A percentile compares a stretch with the other conserved stretches of the same genome.
Evolutionary conservation across 2,888 invertebrate species (phyloP).

Genomic region (Unio delphinus): DNA sequence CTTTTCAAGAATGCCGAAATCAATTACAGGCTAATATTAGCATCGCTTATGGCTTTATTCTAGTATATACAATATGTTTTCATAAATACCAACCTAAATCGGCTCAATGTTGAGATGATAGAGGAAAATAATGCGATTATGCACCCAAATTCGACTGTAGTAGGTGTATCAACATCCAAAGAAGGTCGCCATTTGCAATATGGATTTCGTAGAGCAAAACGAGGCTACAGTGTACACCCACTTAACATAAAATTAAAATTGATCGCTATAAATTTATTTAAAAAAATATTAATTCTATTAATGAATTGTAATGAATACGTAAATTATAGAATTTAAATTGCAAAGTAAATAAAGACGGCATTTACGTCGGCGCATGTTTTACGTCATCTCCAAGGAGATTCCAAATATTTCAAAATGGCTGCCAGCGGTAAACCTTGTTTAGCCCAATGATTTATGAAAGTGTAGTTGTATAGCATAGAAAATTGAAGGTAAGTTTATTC

Average conservation of each 20-base stretch:
- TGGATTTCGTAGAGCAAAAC: slow-evolving; percentile 32
- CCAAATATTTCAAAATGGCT: slow-evolving; percentile 55
- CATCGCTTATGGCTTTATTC: no score
- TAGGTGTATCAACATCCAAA: slow-evolving; percentile 53
- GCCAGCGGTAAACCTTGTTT: slow-evolving; percentile 11
- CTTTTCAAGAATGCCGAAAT: no score
- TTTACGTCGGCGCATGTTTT: slow-evolving; percentile 30
- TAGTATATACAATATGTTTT: no score
- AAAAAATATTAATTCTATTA: not conserved
- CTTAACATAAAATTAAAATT: slow-evolving; percentile 11
- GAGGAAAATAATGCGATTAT: no score
- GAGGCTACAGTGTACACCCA: slow-evolving; percentile 58
- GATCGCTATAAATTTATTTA: not conserved
- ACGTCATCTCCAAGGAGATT: slow-evolving; percentile 62
- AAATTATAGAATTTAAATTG: slow-evolving; percentile 1
- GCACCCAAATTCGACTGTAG: slow-evolving; percentile 9
- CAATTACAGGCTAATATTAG: no score
- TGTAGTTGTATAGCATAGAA: no score
- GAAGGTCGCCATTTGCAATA: slow-evolving; percentile 64
- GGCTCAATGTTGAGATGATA: no score
- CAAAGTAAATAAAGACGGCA: slow-evolving; percentile 3
- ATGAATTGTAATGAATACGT: not conserved
- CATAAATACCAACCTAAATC: no score
- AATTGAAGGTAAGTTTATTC: no score
- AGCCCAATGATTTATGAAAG: no score